phyloP scores from a whole-genome alignment of 2,797 vertebrate species.

The Lacerta bilineata region DNA sequence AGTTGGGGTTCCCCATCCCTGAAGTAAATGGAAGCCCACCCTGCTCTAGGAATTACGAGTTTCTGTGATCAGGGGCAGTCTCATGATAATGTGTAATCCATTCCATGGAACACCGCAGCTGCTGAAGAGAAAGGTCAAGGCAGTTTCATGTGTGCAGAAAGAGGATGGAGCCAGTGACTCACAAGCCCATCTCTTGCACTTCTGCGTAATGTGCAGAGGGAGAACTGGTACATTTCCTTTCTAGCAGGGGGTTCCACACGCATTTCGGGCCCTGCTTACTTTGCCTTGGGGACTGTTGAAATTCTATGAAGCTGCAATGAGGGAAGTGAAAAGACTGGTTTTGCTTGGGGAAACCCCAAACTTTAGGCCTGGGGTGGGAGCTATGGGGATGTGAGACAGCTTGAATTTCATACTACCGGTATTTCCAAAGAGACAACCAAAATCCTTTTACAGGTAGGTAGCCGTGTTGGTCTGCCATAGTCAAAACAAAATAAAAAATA shows the following conservation, averaged over 20 bases:
- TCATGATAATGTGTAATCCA: not conserved
- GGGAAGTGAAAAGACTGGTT: conserved; percentile 19
- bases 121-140: not conserved
- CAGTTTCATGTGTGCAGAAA: not conserved
- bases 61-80: not conserved
- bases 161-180: not conserved
- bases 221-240: not conserved
- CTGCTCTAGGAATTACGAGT: not conserved
- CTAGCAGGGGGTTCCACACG: not conserved
- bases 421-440: not conserved
- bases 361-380: not conserved
- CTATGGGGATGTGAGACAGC: not conserved
- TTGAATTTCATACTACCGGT: not conserved
- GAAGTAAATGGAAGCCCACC: not conserved
- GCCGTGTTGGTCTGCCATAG: too few species aligned
- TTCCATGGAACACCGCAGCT: not conserved
- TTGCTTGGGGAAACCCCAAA: conserved; percentile 16
- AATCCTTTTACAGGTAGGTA: too few species aligned
- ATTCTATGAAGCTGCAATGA: conserved; percentile 13
- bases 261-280: not conserved
- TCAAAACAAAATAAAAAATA: too few species aligned
- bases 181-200: not conserved
- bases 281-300: conserved; percentile 35
- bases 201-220: not conserved
- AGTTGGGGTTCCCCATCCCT: too few species aligned